Conservation (phyloP, 2,888 invertebrate species). For the Adela reaumurella region DNA sequence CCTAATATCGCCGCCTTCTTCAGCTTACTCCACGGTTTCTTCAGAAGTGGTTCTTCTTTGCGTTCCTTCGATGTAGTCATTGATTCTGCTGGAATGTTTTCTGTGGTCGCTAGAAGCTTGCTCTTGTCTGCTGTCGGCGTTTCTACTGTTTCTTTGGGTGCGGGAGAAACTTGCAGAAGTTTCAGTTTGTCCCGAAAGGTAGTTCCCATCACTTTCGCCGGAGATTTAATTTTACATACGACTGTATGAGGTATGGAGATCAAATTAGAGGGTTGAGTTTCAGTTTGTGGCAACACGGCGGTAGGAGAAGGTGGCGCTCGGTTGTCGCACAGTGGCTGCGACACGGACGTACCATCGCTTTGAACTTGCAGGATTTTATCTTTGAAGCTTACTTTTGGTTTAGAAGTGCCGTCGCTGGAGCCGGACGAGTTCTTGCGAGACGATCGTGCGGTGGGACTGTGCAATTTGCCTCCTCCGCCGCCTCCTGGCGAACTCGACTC, state of each 20-base stretch:
- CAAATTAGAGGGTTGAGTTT: constrained; percentile 17
- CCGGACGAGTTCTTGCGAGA: constrained; percentile 49
- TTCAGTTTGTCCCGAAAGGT: constrained; percentile 50
- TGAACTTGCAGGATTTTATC: constrained; percentile 60
- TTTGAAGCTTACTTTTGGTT: constrained; percentile 60
- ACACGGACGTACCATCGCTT: constrained; percentile 45
- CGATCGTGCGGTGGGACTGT: constrained; percentile 43
- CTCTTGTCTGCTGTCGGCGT: constrained; percentile 23
- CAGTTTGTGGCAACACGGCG: not conserved
- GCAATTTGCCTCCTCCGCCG: constrained; percentile 22
- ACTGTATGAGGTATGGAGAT: constrained; percentile 52
- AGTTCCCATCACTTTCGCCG: constrained; percentile 44
- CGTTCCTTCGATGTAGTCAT: constrained; percentile 25
- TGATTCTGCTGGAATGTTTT: constrained; percentile 28
- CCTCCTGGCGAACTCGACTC: constrained; percentile 41
- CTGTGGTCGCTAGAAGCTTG: constrained; percentile 23
- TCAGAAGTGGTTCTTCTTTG: constrained; percentile 32
- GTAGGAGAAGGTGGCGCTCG: not conserved
- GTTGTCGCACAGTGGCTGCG: constrained; percentile 43
- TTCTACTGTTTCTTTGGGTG: constrained; percentile 27
- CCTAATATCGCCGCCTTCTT: constrained; percentile 68
- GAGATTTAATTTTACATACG: constrained; percentile 51
- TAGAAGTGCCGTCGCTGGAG: constrained; percentile 37
- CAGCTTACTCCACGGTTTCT: constrained; percentile 72
- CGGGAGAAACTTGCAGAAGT: constrained; percentile 30